Evolutionary conservation across 2,113 vertebrate species (phyloP).

Genomic region (Boleophthalmus pectinirostris): DNA sequence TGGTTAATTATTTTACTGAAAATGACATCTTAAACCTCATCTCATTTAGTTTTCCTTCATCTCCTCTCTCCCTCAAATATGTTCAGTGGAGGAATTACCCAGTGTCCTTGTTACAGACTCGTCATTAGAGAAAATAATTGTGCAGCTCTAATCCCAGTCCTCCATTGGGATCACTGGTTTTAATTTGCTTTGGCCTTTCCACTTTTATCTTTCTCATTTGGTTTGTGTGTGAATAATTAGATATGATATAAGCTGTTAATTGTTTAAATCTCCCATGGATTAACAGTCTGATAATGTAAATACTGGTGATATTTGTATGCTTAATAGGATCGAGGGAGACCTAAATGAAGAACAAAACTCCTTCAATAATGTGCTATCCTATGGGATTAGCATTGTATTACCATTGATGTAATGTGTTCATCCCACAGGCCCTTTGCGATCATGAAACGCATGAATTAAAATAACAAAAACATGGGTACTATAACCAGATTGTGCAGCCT

Average conservation of each 20-base stretch:
- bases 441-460: background rate
- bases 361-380: constrained; percentile 38
- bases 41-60: background rate
- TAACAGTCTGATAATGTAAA: constrained; percentile 32
- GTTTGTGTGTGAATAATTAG: constrained; percentile 55
- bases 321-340: constrained; percentile 45
- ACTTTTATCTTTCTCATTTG: constrained; percentile 45
- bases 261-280: constrained; percentile 49
- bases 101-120: constrained; percentile 41
- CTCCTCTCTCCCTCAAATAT: background rate
- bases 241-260: constrained; percentile 51
- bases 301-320: constrained; percentile 36
- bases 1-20: background rate
- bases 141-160: constrained; percentile 42
- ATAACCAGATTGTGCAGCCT: too few relatives aligned
- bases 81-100: constrained; percentile 12
- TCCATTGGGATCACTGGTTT: constrained; percentile 57
- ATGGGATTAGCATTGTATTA: constrained; percentile 25
- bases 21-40: background rate
- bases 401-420: constrained; percentile 18
- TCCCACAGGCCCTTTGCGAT: constrained; percentile 1
- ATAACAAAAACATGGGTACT: background rate
- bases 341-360: constrained; percentile 28
- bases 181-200: constrained; percentile 38
- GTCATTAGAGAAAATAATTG: constrained; percentile 58